These are phyloP conservation scores for Crypturellus undulatus DNA, from an alignment of 2,113 vertebrate genomes.

Conservation along the genomic window DNA sequence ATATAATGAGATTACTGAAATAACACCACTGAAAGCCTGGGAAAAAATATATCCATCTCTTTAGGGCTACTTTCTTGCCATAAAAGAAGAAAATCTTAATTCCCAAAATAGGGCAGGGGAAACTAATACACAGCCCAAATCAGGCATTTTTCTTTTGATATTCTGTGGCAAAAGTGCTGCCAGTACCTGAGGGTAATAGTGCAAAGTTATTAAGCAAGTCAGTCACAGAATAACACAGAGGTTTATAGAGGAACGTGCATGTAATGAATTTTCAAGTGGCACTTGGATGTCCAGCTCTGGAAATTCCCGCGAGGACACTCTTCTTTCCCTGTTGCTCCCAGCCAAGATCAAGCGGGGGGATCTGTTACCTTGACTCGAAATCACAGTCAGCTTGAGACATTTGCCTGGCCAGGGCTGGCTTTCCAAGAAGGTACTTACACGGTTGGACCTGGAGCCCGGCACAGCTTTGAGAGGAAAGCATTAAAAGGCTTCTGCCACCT, in stretches of 20 bases:
- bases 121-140: background rate
- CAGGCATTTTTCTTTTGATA: background rate
- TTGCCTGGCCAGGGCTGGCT: background rate
- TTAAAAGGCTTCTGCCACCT: background rate
- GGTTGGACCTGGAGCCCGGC: background rate
- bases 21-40: background rate
- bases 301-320: background rate
- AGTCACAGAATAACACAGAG: background rate
- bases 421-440: background rate
- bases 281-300: background rate
- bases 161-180: background rate
- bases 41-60: background rate
- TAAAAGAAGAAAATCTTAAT: background rate
- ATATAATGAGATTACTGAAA: fast-evolving
- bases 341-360: no score
- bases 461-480: background rate
- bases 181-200: background rate
- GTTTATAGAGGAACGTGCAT: background rate
- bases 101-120: background rate
- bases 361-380: background rate
- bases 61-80: background rate
- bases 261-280: background rate
- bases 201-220: background rate
- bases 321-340: background rate
- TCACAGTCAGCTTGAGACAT: background rate